A percentile compares a stretch with the other conserved stretches of the same genome.
These are phyloP conservation scores for Ctenicera cuprea DNA, from an alignment of 2,888 invertebrate species.

Conservation along the genomic window DNA sequence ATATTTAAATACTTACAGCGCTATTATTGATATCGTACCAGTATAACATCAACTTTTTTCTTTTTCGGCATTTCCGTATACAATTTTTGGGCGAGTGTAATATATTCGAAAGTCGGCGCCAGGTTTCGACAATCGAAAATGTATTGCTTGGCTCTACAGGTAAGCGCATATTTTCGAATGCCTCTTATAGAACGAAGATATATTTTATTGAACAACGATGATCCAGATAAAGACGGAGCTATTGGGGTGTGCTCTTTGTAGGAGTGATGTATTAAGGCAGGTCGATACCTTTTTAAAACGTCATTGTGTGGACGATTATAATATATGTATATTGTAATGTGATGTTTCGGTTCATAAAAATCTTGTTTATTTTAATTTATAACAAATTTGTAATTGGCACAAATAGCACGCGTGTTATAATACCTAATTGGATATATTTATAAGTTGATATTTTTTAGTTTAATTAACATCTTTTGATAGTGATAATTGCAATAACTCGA, in stretches of 20 bases:
- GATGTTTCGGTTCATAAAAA: slow-evolving; percentile 18
- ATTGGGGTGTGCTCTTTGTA: slow-evolving; percentile 17
- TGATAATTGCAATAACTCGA: no score
- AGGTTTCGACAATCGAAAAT: slow-evolving; percentile 48
- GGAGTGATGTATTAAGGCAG: slow-evolving; percentile 34
- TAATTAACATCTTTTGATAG: no score
- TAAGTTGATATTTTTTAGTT: not conserved
- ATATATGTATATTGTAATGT: slow-evolving; percentile 18
- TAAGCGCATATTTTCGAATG: slow-evolving; percentile 30
- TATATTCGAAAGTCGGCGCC: slow-evolving; percentile 48
- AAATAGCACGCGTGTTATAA: not conserved
- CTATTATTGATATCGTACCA: no score
- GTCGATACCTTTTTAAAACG: slow-evolving; percentile 24
- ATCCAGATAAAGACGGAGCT: slow-evolving; percentile 13
- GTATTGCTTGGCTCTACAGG: slow-evolving; percentile 40
- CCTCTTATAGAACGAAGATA: not conserved
- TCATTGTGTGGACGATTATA: slow-evolving; percentile 23
- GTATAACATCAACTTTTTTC: not conserved
- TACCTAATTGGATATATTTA: not conserved
- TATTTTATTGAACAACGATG: slow-evolving; percentile 3
- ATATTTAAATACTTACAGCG: no score
- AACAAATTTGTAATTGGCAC: not conserved
- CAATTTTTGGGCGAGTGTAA: slow-evolving; percentile 29
- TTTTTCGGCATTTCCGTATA: slow-evolving; percentile 11
- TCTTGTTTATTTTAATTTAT: slow-evolving; percentile 27